These are phyloP conservation scores for Odontamblyopus lacepedii DNA, from an alignment of 2,797 vertebrate species.

Conservation along the genomic window DNA sequence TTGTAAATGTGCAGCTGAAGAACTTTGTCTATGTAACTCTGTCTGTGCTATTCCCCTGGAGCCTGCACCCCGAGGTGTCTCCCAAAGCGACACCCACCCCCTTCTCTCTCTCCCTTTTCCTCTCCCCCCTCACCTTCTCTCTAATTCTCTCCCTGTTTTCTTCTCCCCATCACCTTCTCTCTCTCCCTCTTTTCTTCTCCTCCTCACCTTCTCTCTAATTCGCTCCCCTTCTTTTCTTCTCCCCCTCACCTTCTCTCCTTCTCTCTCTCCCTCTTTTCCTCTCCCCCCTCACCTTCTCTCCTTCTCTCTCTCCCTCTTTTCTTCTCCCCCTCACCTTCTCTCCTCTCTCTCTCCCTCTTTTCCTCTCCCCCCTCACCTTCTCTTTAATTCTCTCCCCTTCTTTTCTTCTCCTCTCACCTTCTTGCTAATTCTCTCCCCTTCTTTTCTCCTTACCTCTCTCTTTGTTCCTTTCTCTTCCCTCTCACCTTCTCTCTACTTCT, in stretches of 20 bases:
- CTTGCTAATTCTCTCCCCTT: too few species aligned
- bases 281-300: too few species aligned
- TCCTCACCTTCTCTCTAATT: slow-evolving; percentile 21
- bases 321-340: too few species aligned
- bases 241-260: slow-evolving; percentile 35
- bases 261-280: slow-evolving; percentile 61
- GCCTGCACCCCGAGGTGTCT: slow-evolving; percentile 31
- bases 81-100: slow-evolving; percentile 32
- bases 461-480: slow-evolving; percentile 8
- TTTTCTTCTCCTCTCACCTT: background rate
- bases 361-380: too few species aligned
- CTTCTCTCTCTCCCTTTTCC: slow-evolving; percentile 2
- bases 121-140: background rate
- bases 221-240: slow-evolving; percentile 17
- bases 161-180: slow-evolving; percentile 22
- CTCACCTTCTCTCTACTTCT: slow-evolving; percentile 18
- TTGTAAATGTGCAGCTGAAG: background rate
- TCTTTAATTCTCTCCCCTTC: background rate
- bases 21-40: background rate
- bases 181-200: slow-evolving; percentile 11
- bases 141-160: background rate
- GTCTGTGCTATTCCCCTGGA: slow-evolving; percentile 31
- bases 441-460: background rate
- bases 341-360: too few species aligned
- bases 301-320: too few species aligned